Evolutionary conservation across 1,140 invertebrate genomes (phyloP).

Genomic region (Diploscapter pachys): DNA sequence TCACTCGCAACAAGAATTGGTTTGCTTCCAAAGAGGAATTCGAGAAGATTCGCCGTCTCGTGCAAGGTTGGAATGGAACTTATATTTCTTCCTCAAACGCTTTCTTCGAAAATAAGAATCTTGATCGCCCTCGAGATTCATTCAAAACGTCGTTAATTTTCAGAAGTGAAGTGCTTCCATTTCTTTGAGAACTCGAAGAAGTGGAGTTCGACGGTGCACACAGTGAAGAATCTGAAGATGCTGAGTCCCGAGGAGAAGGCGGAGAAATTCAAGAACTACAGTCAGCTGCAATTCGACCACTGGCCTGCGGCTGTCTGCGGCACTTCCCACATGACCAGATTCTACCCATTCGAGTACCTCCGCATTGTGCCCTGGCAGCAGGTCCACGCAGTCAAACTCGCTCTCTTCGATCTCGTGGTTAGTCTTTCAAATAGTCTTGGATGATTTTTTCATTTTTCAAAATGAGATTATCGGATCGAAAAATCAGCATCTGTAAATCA

Average conservation of each 20-base stretch:
- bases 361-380: slow-evolving; percentile 10
- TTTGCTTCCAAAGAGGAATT: not conserved
- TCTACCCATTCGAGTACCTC: slow-evolving; percentile 10
- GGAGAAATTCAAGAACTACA: slow-evolving; percentile 1
- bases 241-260: not conserved
- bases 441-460: not conserved
- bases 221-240: slow-evolving; percentile 2
- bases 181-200: slow-evolving; percentile 3
- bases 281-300: not conserved
- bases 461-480: not conserved
- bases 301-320: slow-evolving; percentile 10
- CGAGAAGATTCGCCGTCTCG: too few relatives aligned
- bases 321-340: not conserved
- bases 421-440: not conserved
- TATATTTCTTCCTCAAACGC: not conserved
- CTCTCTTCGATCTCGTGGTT: slow-evolving; percentile 12
- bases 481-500: not conserved
- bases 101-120: slow-evolving; percentile 13
- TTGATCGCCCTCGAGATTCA: slow-evolving; percentile 1
- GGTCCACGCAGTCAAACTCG: not conserved
- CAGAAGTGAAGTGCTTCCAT: slow-evolving; percentile 13
- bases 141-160: slow-evolving; percentile 8
- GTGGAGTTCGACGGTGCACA: slow-evolving; percentile 10
- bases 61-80: too few relatives aligned
- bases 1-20: not conserved